A percentile compares a stretch with the other conserved stretches of the same genome.
Evolutionary conservation across 2,888 invertebrate genomes (phyloP).

Genomic region (Chloromyia formosa): DNA sequence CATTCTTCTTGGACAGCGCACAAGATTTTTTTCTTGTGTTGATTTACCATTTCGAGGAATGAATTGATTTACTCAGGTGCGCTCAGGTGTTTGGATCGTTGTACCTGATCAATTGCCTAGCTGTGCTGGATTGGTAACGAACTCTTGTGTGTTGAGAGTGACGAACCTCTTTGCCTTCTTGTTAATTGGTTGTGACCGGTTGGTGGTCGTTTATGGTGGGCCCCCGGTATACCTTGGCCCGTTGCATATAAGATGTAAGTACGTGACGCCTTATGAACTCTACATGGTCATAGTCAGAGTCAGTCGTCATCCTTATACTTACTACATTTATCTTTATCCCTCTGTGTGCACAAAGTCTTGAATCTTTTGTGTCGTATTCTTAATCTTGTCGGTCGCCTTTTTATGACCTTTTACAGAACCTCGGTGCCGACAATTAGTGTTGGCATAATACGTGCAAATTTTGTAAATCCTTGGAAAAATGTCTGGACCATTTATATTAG

Average conservation of each 20-base stretch:
- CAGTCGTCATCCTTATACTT: conserved; percentile 19
- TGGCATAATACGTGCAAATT: conserved; percentile 1
- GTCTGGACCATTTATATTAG: conserved; percentile 2
- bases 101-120: conserved; percentile 48
- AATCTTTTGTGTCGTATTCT: neutral
- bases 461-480: conserved; percentile 27
- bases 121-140: conserved; percentile 24
- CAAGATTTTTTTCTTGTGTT: conserved; percentile 34
- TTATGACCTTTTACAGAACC: conserved; percentile 24
- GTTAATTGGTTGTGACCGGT: conserved; percentile 49
- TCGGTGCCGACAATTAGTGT: conserved; percentile 22
- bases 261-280: conserved; percentile 45
- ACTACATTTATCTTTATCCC: neutral
- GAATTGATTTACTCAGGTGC: conserved; percentile 65
- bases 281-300: too few relatives aligned
- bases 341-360: conserved; percentile 25
- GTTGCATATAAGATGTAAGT: neutral
- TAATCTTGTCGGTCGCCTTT: conserved; percentile 30
- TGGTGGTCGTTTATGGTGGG: conserved; percentile 49
- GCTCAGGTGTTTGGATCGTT: conserved; percentile 52
- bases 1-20: neutral
- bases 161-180: conserved; percentile 44
- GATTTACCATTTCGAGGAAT: conserved; percentile 60
- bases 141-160: conserved; percentile 31
- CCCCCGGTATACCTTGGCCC: conserved; percentile 7